These are phyloP conservation scores for Electrona antarctica DNA, from an alignment of 2,113 vertebrate genomes.

Conservation along the genomic window DNA sequence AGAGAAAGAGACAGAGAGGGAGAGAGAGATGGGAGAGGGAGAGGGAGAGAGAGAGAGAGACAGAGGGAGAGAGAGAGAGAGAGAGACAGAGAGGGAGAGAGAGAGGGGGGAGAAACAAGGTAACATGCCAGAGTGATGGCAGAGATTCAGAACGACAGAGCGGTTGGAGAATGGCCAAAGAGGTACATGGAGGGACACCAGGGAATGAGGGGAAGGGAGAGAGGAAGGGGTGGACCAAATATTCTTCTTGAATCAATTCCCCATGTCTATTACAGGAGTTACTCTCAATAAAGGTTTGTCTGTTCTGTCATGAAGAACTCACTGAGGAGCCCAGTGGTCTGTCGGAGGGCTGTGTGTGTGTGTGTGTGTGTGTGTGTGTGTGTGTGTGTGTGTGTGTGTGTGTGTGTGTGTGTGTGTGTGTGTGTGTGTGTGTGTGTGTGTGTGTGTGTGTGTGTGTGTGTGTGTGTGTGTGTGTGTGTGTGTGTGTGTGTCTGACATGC, in stretches of 20 bases:
- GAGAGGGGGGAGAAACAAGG: background rate
- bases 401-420: too few relatives aligned
- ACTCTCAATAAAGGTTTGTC: constrained; percentile 26
- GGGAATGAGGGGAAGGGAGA: constrained; percentile 29
- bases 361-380: too few relatives aligned
- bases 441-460: too few relatives aligned
- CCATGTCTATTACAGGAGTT: constrained; percentile 23
- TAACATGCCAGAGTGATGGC: background rate
- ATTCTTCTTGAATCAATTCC: constrained; percentile 39
- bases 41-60: background rate
- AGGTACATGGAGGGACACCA: constrained; percentile 41
- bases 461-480: too few relatives aligned
- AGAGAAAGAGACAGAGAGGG: constrained; percentile 35
- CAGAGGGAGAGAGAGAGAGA: constrained; percentile 7
- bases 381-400: too few relatives aligned
- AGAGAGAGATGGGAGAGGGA: constrained; percentile 14
- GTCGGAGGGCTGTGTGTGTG: background rate
- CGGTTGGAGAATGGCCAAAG: constrained; percentile 44
- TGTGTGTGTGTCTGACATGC: too few relatives aligned
- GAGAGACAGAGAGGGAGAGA: background rate
- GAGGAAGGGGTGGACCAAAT: constrained; percentile 17
- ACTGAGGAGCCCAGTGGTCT: background rate
- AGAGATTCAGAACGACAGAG: background rate
- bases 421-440: too few relatives aligned
- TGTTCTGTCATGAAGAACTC: constrained; percentile 40